Conservation (phyloP, 2,888 invertebrate species). For the Caenorhabditis sp. region DNA sequence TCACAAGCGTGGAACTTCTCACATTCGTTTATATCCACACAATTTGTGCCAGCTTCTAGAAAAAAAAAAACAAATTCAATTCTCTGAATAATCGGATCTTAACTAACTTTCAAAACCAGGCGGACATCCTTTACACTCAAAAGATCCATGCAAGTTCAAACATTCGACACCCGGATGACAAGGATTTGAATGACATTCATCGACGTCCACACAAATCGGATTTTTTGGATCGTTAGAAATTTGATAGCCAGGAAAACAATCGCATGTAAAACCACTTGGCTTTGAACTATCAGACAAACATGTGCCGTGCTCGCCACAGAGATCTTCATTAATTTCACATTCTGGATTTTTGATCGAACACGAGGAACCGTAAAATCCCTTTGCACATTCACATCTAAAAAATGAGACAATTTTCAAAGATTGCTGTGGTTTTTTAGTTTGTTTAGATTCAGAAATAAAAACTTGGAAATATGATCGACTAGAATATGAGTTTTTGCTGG, state of each 20-base stretch:
- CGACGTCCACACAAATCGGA: constrained; percentile 83
- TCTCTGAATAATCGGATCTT: not conserved
- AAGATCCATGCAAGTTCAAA: constrained; percentile 87
- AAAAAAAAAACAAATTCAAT: not conserved
- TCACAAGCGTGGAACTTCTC: constrained; percentile 82
- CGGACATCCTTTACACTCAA: constrained; percentile 88
- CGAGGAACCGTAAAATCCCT: constrained; percentile 60
- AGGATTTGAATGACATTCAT: constrained; percentile 66
- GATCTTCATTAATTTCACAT: constrained; percentile 47
- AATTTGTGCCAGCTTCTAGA: constrained; percentile 72
- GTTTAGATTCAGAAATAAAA: too few relatives aligned
- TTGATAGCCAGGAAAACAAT: constrained; percentile 83
- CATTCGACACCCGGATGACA: constrained; percentile 77
- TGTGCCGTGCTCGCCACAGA: constrained; percentile 53
- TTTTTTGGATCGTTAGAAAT: constrained; percentile 75
- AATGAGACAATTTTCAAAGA: too few relatives aligned
- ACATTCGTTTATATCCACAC: constrained; percentile 90
- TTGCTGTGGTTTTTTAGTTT: too few relatives aligned
- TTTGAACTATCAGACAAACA: constrained; percentile 34
- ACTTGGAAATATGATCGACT: too few relatives aligned
- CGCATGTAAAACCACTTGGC: constrained; percentile 71
- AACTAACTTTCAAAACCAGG: constrained; percentile 73
- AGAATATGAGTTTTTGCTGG: too few relatives aligned
- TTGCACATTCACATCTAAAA: constrained; percentile 72
- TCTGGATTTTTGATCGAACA: constrained; percentile 52